Evolutionary conservation across 2,797 vertebrate genomes (phyloP), one percentile per base, ranked within the genome.

Genomic region (Salarias fasciatus): DNA sequence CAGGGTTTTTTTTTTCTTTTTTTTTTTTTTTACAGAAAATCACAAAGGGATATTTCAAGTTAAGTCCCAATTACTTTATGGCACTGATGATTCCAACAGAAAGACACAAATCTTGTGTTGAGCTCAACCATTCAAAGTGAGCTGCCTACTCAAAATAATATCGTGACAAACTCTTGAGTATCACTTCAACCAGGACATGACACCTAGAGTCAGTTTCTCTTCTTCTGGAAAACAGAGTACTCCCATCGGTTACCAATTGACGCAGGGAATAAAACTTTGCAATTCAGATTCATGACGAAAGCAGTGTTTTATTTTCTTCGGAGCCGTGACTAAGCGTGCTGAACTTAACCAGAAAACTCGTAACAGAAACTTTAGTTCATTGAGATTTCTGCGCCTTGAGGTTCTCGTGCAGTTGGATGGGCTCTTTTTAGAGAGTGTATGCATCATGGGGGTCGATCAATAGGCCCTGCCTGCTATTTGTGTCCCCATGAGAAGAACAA

Each of bases 1-100:
- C 86, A 92, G 88, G 86, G 87, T 88, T 35, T 31, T 4, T 31
- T n/a, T n/a, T n/a, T n/a, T n/a, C n/a, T n/a, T 31, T 8, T 31
- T 31, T 31, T 35, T 35, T 35, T 9, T 35, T 90, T 88, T 89
- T 88, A 89, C 86, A 90, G 84, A 89, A 87, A 86, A 89, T 89
- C 87, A 89, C 89, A 91, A 78, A 90, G 88, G 89, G 87, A 91
- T 90, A 91, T 82, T 91, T 91, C 87, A 90, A 80, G 84, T 90
- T 89, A 73, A 86, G 72, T 83, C 85, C 88, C 86, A 91, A 86
- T 88, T 87, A 87, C 83, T 86, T 84, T 85, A 88, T 89, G 90
- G 84, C 76, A 87, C 77, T 86, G 86, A 92, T 89, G 90, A 81
- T 60, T 89, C 46, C 79, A 91, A 92, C 86, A 87, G 69, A 87